phyloP scores from a whole-genome alignment of 2,797 vertebrate species.

The Jordanella pulchra region DNA sequence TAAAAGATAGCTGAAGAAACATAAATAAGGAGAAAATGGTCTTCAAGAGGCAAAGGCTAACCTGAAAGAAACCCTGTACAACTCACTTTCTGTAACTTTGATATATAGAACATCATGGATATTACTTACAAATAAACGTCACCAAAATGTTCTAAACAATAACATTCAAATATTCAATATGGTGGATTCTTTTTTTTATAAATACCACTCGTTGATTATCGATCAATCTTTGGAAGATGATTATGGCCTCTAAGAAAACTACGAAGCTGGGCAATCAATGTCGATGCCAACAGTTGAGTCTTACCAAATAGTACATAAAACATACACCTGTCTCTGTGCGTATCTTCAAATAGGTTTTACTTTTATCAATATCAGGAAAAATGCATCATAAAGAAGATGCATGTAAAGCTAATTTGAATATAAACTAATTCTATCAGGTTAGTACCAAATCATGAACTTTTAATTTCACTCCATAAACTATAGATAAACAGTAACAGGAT shows the following conservation, averaged over 20 bases:
- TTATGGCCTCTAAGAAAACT: not conserved
- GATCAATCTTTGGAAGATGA: not conserved
- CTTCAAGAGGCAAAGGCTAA: constrained; percentile 38
- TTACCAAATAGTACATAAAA: not conserved
- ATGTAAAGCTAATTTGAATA: too few species aligned
- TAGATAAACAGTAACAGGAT: too few species aligned
- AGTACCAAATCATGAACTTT: too few species aligned
- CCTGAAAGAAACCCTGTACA: constrained; percentile 25
- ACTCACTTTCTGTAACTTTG: not conserved
- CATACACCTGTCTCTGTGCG: not conserved
- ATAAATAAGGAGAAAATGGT: constrained; percentile 50
- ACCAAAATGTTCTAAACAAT: not conserved
- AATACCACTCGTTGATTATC: not conserved
- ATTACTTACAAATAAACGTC: not conserved
- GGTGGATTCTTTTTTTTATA: not conserved
- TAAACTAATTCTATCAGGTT: too few species aligned
- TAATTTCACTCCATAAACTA: too few species aligned
- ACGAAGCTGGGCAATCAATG: not conserved
- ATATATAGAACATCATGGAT: not conserved
- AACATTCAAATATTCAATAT: not conserved
- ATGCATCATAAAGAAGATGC: too few species aligned
- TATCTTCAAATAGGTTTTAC: not conserved
- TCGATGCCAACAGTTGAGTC: not conserved
- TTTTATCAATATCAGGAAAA: too few species aligned
- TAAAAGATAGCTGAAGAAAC: constrained; percentile 57